These are phyloP conservation scores for Eurypyga helias DNA, from an alignment of 2,113 vertebrate genomes.

Conservation along the genomic window DNA sequence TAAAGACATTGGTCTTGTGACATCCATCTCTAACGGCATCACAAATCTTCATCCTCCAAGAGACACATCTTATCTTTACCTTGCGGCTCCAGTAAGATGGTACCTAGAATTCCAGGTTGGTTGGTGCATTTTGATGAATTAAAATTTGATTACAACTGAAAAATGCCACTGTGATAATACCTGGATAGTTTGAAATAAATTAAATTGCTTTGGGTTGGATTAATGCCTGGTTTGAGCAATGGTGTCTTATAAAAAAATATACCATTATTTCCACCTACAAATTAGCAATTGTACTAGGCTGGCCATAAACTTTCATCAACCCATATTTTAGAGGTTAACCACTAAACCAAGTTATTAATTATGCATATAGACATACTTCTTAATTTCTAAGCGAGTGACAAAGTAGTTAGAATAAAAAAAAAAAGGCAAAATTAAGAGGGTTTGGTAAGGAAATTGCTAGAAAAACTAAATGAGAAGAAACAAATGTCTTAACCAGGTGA, in stretches of 20 bases:
- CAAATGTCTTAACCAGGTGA: not conserved
- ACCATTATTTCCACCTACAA: not conserved
- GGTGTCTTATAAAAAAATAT: not conserved
- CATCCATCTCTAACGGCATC: not conserved
- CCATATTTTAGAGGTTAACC: not conserved
- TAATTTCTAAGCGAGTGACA: not conserved
- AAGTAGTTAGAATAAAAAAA: not conserved
- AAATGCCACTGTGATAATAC: not conserved
- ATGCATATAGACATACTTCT: not conserved
- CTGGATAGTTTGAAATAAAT: not conserved
- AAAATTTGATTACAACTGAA: not conserved
- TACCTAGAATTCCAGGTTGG: not conserved
- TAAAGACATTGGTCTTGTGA: accelerated
- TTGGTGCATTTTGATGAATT: not conserved
- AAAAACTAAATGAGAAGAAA: not conserved
- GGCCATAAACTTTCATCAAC: not conserved
- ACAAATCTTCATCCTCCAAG: not conserved
- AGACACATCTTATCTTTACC: not conserved
- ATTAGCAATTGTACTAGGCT: not conserved
- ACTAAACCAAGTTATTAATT: not conserved
- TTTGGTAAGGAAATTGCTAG: not conserved
- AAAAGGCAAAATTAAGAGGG: not conserved
- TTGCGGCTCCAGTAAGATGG: not conserved
- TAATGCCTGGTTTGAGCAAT: not conserved
- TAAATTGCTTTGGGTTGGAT: not conserved